phyloP scores from a whole-genome alignment of 2,113 vertebrate genomes.

The Anas platyrhynchos region DNA sequence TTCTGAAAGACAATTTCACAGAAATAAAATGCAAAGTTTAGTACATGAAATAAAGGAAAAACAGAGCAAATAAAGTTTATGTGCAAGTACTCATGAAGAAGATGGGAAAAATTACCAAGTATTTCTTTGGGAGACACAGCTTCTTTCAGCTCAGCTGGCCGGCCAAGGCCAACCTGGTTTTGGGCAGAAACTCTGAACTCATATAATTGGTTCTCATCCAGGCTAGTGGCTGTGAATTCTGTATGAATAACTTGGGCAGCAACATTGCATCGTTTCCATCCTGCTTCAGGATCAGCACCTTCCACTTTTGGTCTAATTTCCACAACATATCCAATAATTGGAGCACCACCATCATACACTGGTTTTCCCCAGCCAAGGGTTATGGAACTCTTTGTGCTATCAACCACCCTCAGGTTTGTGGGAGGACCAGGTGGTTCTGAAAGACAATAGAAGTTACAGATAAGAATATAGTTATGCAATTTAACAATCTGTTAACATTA shows the following conservation, averaged over 20 bases:
- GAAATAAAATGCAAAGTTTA: background rate
- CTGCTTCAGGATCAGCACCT: conserved; percentile 87
- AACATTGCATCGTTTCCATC: conserved; percentile 95
- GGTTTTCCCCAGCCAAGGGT: conserved; percentile 93
- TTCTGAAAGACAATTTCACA: conserved; percentile 81
- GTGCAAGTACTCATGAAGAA: background rate
- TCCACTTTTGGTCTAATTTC: conserved; percentile 87
- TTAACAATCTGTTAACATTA: background rate
- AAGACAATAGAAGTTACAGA: conserved; percentile 39
- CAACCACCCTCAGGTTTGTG: conserved; percentile 90
- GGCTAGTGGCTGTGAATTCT: conserved; percentile 90
- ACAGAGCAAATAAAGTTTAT: background rate
- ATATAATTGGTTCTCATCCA: conserved; percentile 89
- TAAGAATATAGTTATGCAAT: background rate
- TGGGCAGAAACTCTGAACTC: conserved; percentile 97
- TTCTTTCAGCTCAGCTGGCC: conserved; percentile 89
- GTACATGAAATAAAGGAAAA: background rate
- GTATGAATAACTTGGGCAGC: conserved; percentile 91
- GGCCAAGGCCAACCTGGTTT: conserved; percentile 96
- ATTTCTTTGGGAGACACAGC: conserved; percentile 93
- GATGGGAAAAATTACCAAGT: conserved; percentile 81
- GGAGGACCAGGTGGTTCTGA: conserved; percentile 95
- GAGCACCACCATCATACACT: conserved; percentile 92
- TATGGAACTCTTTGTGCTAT: conserved; percentile 90
- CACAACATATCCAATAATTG: conserved; percentile 94